These are phyloP conservation scores for Melanargia galathea DNA, from an alignment of 2,888 invertebrate species.

Conservation along the genomic window DNA sequence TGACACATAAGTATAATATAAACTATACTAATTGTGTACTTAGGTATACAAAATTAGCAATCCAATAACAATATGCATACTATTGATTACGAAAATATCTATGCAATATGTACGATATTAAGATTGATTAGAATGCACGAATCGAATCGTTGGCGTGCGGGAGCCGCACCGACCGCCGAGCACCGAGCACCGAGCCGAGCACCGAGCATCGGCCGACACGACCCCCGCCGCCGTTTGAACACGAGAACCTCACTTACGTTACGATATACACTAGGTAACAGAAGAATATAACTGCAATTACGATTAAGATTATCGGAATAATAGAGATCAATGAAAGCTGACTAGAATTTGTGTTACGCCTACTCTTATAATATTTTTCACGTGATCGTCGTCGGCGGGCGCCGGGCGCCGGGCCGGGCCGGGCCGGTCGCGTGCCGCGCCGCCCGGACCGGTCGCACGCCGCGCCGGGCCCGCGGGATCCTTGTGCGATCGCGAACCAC, in stretches of 20 bases:
- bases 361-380: conserved; percentile 69
- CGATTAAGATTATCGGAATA: conserved; percentile 68
- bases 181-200: too few relatives aligned
- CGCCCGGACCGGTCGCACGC: too few relatives aligned
- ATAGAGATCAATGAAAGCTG: conserved; percentile 79
- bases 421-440: too few relatives aligned
- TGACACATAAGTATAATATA: conserved; percentile 84
- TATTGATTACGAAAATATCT: conserved; percentile 80
- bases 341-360: conserved; percentile 77
- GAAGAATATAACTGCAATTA: conserved; percentile 66
- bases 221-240: conserved; percentile 53
- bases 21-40: conserved; percentile 83
- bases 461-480: conserved; percentile 24
- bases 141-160: conserved; percentile 43
- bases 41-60: conserved; percentile 78
- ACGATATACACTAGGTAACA: conserved; percentile 62
- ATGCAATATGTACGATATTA: conserved; percentile 68
- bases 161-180: conserved; percentile 28
- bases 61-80: conserved; percentile 78
- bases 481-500: conserved; percentile 38
- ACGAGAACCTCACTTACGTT: conserved; percentile 65
- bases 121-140: conserved; percentile 56
- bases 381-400: conserved; percentile 37
- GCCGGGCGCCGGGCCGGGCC: conserved; percentile 30
- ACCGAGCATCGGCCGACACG: too few relatives aligned